Conservation (phyloP, 2,113 vertebrate species). For the Bagarius yarrelli region DNA sequence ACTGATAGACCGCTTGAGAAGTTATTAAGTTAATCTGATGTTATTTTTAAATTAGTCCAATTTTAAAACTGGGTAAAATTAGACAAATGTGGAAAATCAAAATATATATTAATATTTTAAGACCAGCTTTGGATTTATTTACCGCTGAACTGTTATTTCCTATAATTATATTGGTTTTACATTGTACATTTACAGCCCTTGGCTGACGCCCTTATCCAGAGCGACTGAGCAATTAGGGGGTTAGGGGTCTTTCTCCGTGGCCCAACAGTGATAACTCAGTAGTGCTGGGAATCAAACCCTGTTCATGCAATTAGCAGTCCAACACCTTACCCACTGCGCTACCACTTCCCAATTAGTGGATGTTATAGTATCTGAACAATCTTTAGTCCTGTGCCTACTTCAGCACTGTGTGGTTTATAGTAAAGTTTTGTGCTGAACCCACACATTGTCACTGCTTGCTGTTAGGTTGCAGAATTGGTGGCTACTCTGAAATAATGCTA, state of each 20-base stretch:
- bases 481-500: constrained; percentile 18
- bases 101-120: not conserved
- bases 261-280: too few species aligned
- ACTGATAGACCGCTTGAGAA: not conserved
- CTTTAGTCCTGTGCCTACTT: not conserved
- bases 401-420: constrained; percentile 21
- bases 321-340: too few species aligned
- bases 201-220: too few species aligned
- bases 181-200: too few species aligned
- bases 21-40: not conserved
- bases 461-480: constrained; percentile 6
- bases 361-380: not conserved
- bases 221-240: too few species aligned
- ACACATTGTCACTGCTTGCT: constrained; percentile 20
- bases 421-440: constrained; percentile 29
- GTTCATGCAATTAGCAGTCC: too few species aligned
- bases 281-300: too few species aligned
- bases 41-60: not conserved
- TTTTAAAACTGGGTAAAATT: not conserved
- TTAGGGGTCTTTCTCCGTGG: too few species aligned
- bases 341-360: too few species aligned
- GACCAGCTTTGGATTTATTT: not conserved
- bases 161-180: not conserved
- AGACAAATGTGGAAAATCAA: not conserved
- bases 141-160: not conserved